phyloP scores from a whole-genome alignment of 2,113 vertebrate genomes.

The Callopanchax toddi region DNA sequence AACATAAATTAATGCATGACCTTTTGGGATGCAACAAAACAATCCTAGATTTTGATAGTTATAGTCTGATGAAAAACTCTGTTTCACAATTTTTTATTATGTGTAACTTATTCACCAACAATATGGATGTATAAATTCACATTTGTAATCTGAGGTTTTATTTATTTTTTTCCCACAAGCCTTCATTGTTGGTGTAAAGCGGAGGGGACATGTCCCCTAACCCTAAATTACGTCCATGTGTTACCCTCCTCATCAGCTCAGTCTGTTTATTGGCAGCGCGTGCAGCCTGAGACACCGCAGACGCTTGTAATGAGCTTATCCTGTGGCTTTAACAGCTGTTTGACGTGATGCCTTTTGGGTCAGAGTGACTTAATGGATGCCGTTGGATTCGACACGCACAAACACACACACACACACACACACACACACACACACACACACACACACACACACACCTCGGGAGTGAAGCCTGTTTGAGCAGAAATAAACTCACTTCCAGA shows the following conservation, averaged over 20 bases:
- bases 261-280: slow-evolving; percentile 30
- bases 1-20: too few relatives aligned
- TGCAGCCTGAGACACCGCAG: slow-evolving; percentile 3
- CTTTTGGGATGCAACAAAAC: too few relatives aligned
- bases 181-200: too few relatives aligned
- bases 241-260: slow-evolving; percentile 18
- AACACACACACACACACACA: neutral
- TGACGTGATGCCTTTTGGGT: slow-evolving; percentile 30
- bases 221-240: too few relatives aligned
- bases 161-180: too few relatives aligned
- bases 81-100: too few relatives aligned
- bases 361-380: slow-evolving; percentile 23
- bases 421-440: neutral
- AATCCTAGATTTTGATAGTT: too few relatives aligned
- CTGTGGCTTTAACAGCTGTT: slow-evolving; percentile 33
- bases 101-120: too few relatives aligned
- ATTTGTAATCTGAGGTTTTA: too few relatives aligned
- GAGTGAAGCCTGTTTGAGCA: neutral
- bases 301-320: slow-evolving; percentile 53
- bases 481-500: slow-evolving; percentile 9
- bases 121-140: too few relatives aligned
- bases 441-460: neutral
- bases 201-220: too few relatives aligned
- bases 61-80: too few relatives aligned
- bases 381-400: slow-evolving; percentile 14